A percentile compares a stretch with the other conserved stretches of the same genome.
Evolutionary conservation across 2,797 vertebrate genomes (phyloP).

Genomic region (Poeciliopsis turneri): DNA sequence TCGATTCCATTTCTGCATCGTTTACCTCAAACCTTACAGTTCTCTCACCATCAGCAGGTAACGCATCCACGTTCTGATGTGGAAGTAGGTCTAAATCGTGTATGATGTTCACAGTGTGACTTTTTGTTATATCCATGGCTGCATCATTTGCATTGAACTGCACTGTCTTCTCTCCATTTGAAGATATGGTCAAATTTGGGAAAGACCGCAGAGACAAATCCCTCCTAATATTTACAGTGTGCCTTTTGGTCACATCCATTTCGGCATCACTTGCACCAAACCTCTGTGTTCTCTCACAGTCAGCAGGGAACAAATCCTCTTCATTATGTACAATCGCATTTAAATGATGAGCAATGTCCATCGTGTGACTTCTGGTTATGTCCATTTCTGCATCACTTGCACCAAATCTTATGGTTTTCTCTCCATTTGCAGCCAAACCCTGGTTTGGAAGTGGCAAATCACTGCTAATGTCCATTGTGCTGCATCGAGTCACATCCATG

Average conservation of each 20-base stretch:
- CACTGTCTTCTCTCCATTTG: constrained; percentile 6
- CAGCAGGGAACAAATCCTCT: not conserved
- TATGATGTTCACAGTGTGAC: constrained; percentile 20
- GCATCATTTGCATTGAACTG: not conserved
- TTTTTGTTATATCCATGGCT: constrained; percentile 33
- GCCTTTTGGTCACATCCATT: constrained; percentile 39
- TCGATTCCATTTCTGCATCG: not conserved
- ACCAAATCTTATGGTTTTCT: constrained; percentile 37
- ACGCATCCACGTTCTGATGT: not conserved
- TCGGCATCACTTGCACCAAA: not conserved
- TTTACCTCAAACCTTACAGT: constrained; percentile 75
- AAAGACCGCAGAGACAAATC: no score
- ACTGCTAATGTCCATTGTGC: constrained; percentile 81
- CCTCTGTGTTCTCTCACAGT: constrained; percentile 6
- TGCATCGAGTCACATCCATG: constrained; percentile 88
- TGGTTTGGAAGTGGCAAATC: constrained; percentile 16
- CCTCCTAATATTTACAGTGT: constrained; percentile 6
- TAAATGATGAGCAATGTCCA: constrained; percentile 1
- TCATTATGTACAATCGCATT: not conserved
- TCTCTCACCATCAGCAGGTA: constrained; percentile 59
- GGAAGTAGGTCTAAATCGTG: rapidly evolving
- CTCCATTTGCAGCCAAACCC: not conserved
- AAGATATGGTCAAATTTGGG: not conserved
- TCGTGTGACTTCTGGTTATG: constrained; percentile 30
- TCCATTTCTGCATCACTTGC: constrained; percentile 29